A percentile compares a stretch with the other conserved stretches of the same genome.
phyloP scores from a whole-genome alignment of 2,113 vertebrate genomes.

The Tamias sibiricus region DNA sequence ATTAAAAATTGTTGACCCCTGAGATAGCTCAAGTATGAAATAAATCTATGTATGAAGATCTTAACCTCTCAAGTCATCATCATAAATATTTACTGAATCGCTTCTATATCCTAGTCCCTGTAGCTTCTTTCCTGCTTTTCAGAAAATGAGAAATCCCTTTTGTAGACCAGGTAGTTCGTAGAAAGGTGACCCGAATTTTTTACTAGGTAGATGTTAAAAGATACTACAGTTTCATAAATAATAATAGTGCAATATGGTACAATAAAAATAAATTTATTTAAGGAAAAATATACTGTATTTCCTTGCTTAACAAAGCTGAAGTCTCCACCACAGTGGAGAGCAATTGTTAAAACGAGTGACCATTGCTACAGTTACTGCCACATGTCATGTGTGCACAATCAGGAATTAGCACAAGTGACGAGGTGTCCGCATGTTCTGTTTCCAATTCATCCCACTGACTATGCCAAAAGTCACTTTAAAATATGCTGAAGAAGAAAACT shows the following conservation, averaged over 20 bases:
- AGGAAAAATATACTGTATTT: slow-evolving; percentile 14
- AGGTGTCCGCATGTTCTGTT: background rate
- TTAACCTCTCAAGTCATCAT: background rate
- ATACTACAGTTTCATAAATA: background rate
- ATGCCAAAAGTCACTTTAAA: background rate
- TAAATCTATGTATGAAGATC: slow-evolving; percentile 1
- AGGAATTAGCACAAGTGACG: background rate
- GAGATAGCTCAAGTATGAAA: background rate
- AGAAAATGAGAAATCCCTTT: slow-evolving; percentile 15
- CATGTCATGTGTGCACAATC: background rate
- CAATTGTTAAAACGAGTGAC: background rate
- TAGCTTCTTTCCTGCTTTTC: slow-evolving; percentile 2
- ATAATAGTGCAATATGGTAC: background rate
- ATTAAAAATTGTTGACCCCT: background rate
- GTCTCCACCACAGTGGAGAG: background rate
- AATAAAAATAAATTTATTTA: slow-evolving; percentile 78
- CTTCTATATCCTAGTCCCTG: background rate
- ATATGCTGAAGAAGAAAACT: slow-evolving; percentile 11
- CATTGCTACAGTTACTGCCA: background rate
- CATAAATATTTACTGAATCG: background rate
- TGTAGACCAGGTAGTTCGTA: background rate
- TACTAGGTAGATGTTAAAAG: background rate
- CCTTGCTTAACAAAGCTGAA: slow-evolving; percentile 22
- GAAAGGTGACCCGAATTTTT: background rate
- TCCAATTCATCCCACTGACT: background rate